Evolutionary conservation across 2,888 invertebrate species (phyloP).

Genomic region (Drosophila macrospina): DNA sequence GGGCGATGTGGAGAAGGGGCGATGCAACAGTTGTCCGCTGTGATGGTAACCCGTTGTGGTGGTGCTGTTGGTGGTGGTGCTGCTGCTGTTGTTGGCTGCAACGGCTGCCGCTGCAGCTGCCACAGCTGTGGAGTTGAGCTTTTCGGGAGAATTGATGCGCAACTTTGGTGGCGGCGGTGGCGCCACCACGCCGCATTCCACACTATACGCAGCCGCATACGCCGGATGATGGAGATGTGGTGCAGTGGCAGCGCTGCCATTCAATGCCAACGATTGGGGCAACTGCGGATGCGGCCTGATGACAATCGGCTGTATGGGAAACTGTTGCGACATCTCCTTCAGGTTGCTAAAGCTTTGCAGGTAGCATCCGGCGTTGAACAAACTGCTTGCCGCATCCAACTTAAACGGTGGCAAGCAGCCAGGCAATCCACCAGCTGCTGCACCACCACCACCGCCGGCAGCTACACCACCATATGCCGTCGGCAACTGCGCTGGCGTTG

Average conservation of each 20-base stretch:
- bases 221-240: slow-evolving; percentile 76
- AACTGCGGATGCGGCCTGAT: slow-evolving; percentile 85
- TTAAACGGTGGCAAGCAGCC: slow-evolving; percentile 83
- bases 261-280: slow-evolving; percentile 81
- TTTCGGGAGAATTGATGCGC: slow-evolving; percentile 85
- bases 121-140: slow-evolving; percentile 83
- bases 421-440: slow-evolving; percentile 47
- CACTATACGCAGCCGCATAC: slow-evolving; percentile 77
- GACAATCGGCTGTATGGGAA: slow-evolving; percentile 85
- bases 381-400: slow-evolving; percentile 82
- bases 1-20: slow-evolving; percentile 85
- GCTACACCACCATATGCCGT: slow-evolving; percentile 51
- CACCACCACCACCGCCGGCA: slow-evolving; percentile 25
- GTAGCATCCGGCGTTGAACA: slow-evolving; percentile 85
- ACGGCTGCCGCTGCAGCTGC: slow-evolving; percentile 64
- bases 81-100: slow-evolving; percentile 59
- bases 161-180: slow-evolving; percentile 82
- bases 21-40: slow-evolving; percentile 80
- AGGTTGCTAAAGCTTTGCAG: slow-evolving; percentile 85
- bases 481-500: slow-evolving; percentile 61
- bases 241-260: slow-evolving; percentile 68
- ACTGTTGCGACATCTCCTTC: slow-evolving; percentile 85
- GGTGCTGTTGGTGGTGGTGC: slow-evolving; percentile 63
- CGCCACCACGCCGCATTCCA: slow-evolving; percentile 65
- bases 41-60: slow-evolving; percentile 79